These are phyloP conservation scores for Aplochiton taeniatus DNA, from an alignment of 2,797 vertebrate species.

Conservation along the genomic window DNA sequence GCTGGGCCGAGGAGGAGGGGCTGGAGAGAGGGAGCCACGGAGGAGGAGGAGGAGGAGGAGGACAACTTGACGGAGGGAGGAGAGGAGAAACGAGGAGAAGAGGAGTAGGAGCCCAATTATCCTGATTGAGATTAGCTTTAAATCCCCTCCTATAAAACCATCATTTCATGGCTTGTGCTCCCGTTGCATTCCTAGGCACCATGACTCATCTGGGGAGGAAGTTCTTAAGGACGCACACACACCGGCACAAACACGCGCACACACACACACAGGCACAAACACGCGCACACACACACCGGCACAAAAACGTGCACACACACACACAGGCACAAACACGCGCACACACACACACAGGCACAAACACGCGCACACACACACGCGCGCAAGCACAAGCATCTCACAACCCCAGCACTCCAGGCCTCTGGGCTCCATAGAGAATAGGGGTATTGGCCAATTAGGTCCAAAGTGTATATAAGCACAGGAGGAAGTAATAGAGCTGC, in stretches of 20 bases:
- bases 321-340: background rate
- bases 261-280: background rate
- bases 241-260: conserved; percentile 31
- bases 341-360: conserved; percentile 37
- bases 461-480: conserved; percentile 31
- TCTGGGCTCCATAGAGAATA: conserved; percentile 53
- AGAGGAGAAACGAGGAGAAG: conserved; percentile 45
- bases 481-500: conserved; percentile 23
- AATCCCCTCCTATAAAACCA: conserved; percentile 71
- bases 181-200: conserved; percentile 32
- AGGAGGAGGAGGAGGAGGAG: conserved; percentile 32
- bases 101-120: conserved; percentile 68
- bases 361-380: conserved; percentile 12
- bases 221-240: conserved; percentile 40
- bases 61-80: background rate
- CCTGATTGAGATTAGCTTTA: conserved; percentile 78
- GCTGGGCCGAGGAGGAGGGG: too few relatives aligned
- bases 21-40: too few relatives aligned
- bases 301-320: conserved; percentile 32
- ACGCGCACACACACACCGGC: conserved; percentile 37
- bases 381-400: conserved; percentile 46
- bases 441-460: conserved; percentile 54
- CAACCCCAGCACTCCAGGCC: conserved; percentile 50
- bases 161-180: conserved; percentile 61
- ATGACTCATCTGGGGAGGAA: conserved; percentile 64